Conservation (phyloP, 2,797 vertebrate genomes). For the Zenarchopterus dispar region DNA sequence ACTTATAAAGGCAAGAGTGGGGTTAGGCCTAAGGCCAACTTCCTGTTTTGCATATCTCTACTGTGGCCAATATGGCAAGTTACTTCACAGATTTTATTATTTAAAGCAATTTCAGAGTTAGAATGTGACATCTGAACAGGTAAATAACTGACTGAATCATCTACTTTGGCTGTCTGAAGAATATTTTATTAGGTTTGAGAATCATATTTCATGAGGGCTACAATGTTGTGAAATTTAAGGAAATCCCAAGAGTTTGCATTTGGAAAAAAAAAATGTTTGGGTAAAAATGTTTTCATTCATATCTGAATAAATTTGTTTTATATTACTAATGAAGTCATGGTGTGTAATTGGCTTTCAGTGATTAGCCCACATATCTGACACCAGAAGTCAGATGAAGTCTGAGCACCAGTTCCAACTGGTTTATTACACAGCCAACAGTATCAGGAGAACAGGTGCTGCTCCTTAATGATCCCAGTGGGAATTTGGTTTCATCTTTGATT, state of each 20-base stretch:
- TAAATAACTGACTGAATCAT: slow-evolving; percentile 6
- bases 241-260: slow-evolving; percentile 11
- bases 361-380: slow-evolving; percentile 39
- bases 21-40: slow-evolving; percentile 57
- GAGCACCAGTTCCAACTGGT: slow-evolving; percentile 29
- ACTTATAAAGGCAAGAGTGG: slow-evolving; percentile 37
- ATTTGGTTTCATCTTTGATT: slow-evolving; percentile 69
- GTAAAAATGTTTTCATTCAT: slow-evolving; percentile 32
- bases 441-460: slow-evolving; percentile 65
- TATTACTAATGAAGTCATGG: slow-evolving; percentile 34
- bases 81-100: slow-evolving; percentile 20
- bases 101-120: slow-evolving; percentile 7
- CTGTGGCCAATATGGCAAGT: slow-evolving; percentile 29
- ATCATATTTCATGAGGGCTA: neutral
- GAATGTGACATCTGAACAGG: slow-evolving; percentile 12
- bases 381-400: slow-evolving; percentile 28
- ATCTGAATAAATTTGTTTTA: slow-evolving; percentile 36
- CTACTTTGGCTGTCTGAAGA: slow-evolving; percentile 13
- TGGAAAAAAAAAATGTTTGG: slow-evolving; percentile 25
- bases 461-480: slow-evolving; percentile 70
- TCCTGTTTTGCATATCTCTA: slow-evolving; percentile 47
- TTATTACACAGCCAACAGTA: slow-evolving; percentile 47
- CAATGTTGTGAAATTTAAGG: slow-evolving; percentile 26
- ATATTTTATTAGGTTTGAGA: slow-evolving; percentile 7
- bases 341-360: slow-evolving; percentile 34